Percentiles rank a stretch among this genome's conserved stretches.
phyloP scores from a whole-genome alignment of 1,140 invertebrate species.

The Calliopsis andreniformis region DNA sequence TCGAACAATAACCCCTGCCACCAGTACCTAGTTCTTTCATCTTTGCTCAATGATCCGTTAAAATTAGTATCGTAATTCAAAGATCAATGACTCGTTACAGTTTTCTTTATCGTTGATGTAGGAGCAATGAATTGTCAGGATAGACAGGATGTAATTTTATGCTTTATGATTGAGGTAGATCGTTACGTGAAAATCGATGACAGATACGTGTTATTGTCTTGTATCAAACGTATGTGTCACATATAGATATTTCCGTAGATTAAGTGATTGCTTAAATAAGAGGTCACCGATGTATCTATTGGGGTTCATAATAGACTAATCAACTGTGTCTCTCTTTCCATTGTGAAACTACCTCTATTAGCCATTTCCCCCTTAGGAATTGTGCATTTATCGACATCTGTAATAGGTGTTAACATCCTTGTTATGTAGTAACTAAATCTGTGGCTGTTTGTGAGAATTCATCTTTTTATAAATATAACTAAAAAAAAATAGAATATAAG shows the following conservation, averaged over 20 bases:
- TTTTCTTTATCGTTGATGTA: constrained; percentile 23
- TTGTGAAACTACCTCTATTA: constrained; percentile 57
- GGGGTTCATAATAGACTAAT: constrained; percentile 48
- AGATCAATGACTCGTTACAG: constrained; percentile 37
- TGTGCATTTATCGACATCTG: constrained; percentile 38
- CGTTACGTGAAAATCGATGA: constrained; percentile 37
- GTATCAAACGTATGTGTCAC: constrained; percentile 13
- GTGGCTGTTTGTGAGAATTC: too few relatives aligned
- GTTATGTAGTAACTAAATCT: neutral
- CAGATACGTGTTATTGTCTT: constrained; percentile 24
- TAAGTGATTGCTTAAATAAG: constrained; percentile 38
- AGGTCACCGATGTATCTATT: constrained; percentile 60
- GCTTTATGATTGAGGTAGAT: constrained; percentile 51
- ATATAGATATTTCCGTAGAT: constrained; percentile 45
- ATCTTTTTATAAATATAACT: too few relatives aligned
- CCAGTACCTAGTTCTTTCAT: too few relatives aligned
- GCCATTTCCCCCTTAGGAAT: constrained; percentile 65
- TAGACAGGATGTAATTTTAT: constrained; percentile 62
- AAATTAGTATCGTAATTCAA: neutral
- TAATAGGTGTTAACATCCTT: neutral
- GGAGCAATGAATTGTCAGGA: constrained; percentile 5
- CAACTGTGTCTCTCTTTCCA: constrained; percentile 46
- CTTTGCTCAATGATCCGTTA: constrained; percentile 10
- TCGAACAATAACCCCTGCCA: too few relatives aligned
- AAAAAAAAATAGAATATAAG: too few relatives aligned